These are phyloP conservation scores for Ericerus pela DNA, from an alignment of 1,140 invertebrate species.

Conservation along the genomic window DNA sequence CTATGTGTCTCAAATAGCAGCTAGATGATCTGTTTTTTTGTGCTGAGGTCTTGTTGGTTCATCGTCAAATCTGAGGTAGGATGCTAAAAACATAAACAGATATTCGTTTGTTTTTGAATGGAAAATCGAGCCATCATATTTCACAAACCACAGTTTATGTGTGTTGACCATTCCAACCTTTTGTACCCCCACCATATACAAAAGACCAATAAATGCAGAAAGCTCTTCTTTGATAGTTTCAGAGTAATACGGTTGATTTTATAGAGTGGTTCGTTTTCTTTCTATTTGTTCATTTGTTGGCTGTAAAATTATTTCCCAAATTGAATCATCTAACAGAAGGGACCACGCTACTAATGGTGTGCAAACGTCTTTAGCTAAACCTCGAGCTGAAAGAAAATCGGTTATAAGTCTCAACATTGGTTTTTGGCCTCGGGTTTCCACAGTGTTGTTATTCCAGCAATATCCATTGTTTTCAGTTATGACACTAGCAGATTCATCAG, in stretches of 20 bases:
- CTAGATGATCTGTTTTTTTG: constrained; percentile 25
- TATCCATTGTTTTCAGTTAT: too few relatives aligned
- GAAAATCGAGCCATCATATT: constrained; percentile 22
- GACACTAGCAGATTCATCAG: too few relatives aligned
- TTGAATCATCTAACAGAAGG: constrained; percentile 5
- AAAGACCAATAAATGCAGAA: constrained; percentile 15
- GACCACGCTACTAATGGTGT: constrained; percentile 1
- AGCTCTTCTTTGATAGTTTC: constrained; percentile 18
- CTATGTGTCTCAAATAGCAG: constrained; percentile 21
- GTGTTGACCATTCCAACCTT: constrained; percentile 20
- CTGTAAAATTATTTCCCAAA: constrained; percentile 14
- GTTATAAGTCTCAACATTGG: neutral
- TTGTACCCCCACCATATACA: constrained; percentile 21
- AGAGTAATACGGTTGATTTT: constrained; percentile 9
- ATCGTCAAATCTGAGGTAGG: constrained; percentile 27
- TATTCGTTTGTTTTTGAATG: constrained; percentile 21
- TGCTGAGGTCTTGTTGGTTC: constrained; percentile 22
- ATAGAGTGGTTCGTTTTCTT: neutral
- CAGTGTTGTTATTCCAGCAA: too few relatives aligned
- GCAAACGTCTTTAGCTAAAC: neutral
- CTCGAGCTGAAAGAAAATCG: neutral
- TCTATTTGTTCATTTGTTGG: constrained; percentile 16
- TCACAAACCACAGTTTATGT: constrained; percentile 26
- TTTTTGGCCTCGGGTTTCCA: neutral
- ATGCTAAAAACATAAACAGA: constrained; percentile 23